Evolutionary conservation across 2,113 vertebrate genomes (phyloP), one percentile per base, ranked within the genome.

Genomic region (Uria aalge): DNA sequence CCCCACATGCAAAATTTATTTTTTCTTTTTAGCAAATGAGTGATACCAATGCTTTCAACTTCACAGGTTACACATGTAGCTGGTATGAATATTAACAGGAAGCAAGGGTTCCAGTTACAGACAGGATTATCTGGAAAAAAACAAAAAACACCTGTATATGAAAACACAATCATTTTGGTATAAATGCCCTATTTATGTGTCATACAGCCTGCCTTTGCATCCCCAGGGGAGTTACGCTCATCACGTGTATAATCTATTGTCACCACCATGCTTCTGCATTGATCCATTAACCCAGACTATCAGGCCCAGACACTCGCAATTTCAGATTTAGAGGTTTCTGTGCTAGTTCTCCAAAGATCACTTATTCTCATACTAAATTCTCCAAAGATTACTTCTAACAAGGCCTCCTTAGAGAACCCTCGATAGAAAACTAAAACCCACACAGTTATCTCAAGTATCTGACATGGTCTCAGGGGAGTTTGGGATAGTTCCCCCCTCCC

Each of bases 191-290:
- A 0, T 17, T 1, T 15, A 1, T 10, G 13, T 17, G 3, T 32
- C 48, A 43, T 15, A n/a, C 8, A 18, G 41, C 11, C 22, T 78
- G 17, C 26, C 29, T 27, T 23, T 18, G 9, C 24, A 41, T 3
- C 5, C 20, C 9, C 16, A 13, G 15, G 11, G 20, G 1, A 59
- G 5, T 62, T 67, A 45, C 0, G 26, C 14, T 41, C 15, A 20
- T 40, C 59, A 43, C 6, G 1, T 5, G 1, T 45, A 11, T 19
- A 30, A 57, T 9, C 19, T 59, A 1, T n/a, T 4, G 0, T 5
- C 57, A 73, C 8, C 41, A 50, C 16, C 40, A 71, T 1, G 0
- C 12, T 63, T 79, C 60, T 63, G 9, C 40, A 43, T 8, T 48
- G 29, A 74, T 41, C 21, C 23, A 0, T 18, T 6, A 64, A 36